Conservation (phyloP, 2,888 invertebrate genomes). For the Chymomyza caudatula region DNA sequence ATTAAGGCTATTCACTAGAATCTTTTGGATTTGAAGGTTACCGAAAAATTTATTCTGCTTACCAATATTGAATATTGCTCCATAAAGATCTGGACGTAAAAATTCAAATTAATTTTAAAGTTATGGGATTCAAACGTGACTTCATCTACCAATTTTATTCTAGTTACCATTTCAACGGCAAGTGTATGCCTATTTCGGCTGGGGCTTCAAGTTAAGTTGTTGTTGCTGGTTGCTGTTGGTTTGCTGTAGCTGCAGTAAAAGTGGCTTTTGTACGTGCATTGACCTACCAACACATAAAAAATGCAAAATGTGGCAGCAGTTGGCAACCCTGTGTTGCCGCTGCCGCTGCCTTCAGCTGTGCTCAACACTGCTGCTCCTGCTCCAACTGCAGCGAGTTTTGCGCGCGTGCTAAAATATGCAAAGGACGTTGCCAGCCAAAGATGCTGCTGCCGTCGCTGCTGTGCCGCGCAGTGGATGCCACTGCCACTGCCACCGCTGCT, state of each 20-base stretch:
- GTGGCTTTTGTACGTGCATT: slow-evolving; percentile 78
- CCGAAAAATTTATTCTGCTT: too few relatives aligned
- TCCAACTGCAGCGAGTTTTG: slow-evolving; percentile 27
- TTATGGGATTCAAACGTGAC: too few relatives aligned
- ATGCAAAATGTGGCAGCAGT: slow-evolving; percentile 62
- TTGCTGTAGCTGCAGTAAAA: slow-evolving; percentile 64
- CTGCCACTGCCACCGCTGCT: slow-evolving; percentile 12
- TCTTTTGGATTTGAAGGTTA: too few relatives aligned
- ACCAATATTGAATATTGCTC: too few relatives aligned
- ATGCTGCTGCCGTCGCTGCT: slow-evolving; percentile 46
- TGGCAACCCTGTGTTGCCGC: slow-evolving; percentile 2
- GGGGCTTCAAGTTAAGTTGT: slow-evolving; percentile 12
- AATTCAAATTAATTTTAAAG: too few relatives aligned
- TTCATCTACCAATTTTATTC: too few relatives aligned
- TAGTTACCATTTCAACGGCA: slow-evolving; percentile 23
- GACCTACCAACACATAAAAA: slow-evolving; percentile 78
- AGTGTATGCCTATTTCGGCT: background rate
- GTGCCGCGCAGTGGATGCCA: slow-evolving; percentile 10
- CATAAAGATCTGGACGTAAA: too few relatives aligned
- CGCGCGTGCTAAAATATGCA: slow-evolving; percentile 67
- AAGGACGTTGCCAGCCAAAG: slow-evolving; percentile 63
- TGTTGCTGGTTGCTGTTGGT: slow-evolving; percentile 21
- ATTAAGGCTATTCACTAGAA: too few relatives aligned
- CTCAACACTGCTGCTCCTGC: background rate
- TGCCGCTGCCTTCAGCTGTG: background rate